Conservation (phyloP, 1,140 invertebrate species). For the Pogonomyrmex californicus region DNA sequence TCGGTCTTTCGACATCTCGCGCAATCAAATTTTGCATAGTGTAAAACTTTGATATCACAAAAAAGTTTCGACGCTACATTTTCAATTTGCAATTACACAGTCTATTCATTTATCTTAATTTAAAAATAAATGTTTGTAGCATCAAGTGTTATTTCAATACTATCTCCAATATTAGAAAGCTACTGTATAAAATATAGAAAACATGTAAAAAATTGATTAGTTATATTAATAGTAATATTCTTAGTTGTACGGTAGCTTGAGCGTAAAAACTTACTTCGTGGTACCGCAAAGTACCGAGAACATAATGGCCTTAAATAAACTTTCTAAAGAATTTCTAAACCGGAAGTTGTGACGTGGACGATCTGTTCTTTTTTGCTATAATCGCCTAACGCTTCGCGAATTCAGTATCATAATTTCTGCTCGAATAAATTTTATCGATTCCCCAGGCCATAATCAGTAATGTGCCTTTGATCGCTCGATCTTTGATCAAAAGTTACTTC, state of each 20-base stretch:
- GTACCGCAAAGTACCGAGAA: not conserved
- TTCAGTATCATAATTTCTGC: slow-evolving; percentile 33
- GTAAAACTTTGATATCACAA: not conserved
- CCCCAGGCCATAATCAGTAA: not conserved
- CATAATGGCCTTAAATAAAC: slow-evolving; percentile 60
- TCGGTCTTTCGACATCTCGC: not conserved
- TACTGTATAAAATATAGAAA: not conserved
- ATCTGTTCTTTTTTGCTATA: slow-evolving; percentile 39
- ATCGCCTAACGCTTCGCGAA: not conserved
- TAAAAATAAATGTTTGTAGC: not conserved
- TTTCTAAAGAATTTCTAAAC: slow-evolving; percentile 72
- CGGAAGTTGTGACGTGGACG: not conserved
- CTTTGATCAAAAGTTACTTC: not conserved
- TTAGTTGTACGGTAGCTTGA: not conserved
- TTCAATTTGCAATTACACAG: not conserved
- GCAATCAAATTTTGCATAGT: not conserved
- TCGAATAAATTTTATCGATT: slow-evolving; percentile 18
- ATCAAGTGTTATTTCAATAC: too few relatives aligned
- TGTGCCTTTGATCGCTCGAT: not conserved
- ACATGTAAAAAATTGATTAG: not conserved
- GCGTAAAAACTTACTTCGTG: not conserved
- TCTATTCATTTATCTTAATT: not conserved
- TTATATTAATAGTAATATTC: slow-evolving; percentile 1
- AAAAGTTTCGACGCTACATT: not conserved
- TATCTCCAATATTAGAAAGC: not conserved